These are phyloP conservation scores for Lagenorhynchus albirostris DNA, from an alignment of 2,113 vertebrate genomes.

Conservation along the genomic window DNA sequence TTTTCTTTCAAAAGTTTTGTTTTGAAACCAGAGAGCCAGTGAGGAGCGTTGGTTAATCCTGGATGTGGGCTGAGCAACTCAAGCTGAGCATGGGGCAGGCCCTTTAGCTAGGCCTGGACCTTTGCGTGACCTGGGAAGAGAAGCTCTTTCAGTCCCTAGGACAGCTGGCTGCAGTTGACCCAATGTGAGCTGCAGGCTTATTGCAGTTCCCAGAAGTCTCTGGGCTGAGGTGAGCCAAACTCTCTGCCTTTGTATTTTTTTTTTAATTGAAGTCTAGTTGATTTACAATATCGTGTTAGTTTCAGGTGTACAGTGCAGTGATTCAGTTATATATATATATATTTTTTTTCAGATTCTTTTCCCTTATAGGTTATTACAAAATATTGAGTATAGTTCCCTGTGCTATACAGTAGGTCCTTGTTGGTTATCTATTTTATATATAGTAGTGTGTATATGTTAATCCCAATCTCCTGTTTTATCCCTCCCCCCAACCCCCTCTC, in stretches of 20 bases:
- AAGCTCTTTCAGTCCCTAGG: background rate
- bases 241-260: background rate
- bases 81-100: background rate
- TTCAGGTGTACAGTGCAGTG: background rate
- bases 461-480: too few relatives aligned
- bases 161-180: background rate
- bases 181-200: background rate
- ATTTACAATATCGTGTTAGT: background rate
- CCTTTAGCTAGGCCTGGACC: background rate
- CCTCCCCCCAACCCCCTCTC: too few relatives aligned
- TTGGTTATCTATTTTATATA: too few relatives aligned
- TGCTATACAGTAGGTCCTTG: too few relatives aligned
- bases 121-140: conserved; percentile 20
- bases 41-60: conserved; percentile 49
- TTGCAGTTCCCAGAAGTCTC: background rate
- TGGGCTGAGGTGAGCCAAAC: background rate
- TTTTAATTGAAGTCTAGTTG: background rate
- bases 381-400: too few relatives aligned
- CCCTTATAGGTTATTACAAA: too few relatives aligned
- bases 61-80: background rate
- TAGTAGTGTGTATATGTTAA: too few relatives aligned
- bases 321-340: background rate
- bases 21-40: conserved; percentile 52
- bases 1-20: conserved; percentile 59
- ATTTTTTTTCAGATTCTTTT: too few relatives aligned